Conservation (phyloP, 2,888 invertebrate genomes). For the Ophion costatus region DNA sequence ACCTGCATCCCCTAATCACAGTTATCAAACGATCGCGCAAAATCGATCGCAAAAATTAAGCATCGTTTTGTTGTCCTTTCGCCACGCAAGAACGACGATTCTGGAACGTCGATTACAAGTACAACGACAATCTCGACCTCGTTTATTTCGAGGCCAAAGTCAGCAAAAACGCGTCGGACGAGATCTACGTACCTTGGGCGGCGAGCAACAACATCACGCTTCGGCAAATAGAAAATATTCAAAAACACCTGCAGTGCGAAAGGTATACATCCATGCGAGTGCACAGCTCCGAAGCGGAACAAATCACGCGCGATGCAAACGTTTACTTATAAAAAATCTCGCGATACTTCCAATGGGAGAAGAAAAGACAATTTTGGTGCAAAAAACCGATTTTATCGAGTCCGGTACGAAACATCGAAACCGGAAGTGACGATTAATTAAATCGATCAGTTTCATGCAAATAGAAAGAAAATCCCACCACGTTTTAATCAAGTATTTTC, state of each 20-base stretch:
- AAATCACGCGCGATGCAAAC: not conserved
- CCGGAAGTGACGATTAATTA: not conserved
- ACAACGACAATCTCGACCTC: slow-evolving; percentile 79
- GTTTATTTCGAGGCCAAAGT: slow-evolving; percentile 83
- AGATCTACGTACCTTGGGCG: slow-evolving; percentile 83
- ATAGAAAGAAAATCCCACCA: not conserved
- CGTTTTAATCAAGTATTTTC: not conserved
- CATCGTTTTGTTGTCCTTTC: not conserved
- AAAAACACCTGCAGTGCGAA: slow-evolving; percentile 78
- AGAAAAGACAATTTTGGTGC: too few species aligned
- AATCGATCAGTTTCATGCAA: not conserved
- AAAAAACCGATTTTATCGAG: not conserved
- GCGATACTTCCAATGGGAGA: not conserved
- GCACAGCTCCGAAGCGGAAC: not conserved
- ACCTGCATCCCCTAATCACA: slow-evolving; percentile 52
- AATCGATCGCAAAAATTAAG: not conserved
- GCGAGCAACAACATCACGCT: slow-evolving; percentile 81
- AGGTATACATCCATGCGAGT: slow-evolving; percentile 62
- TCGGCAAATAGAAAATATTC: slow-evolving; percentile 83
- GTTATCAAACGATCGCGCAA: not conserved
- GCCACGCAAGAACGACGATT: slow-evolving; percentile 80
- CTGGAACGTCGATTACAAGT: slow-evolving; percentile 84
- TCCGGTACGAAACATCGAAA: not conserved
- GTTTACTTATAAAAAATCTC: not conserved
- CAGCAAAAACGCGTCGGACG: slow-evolving; percentile 75